Base-by-base conservation (phyloP, 2,113 vertebrate species). In the Gymnorhina tibicen region DNA sequence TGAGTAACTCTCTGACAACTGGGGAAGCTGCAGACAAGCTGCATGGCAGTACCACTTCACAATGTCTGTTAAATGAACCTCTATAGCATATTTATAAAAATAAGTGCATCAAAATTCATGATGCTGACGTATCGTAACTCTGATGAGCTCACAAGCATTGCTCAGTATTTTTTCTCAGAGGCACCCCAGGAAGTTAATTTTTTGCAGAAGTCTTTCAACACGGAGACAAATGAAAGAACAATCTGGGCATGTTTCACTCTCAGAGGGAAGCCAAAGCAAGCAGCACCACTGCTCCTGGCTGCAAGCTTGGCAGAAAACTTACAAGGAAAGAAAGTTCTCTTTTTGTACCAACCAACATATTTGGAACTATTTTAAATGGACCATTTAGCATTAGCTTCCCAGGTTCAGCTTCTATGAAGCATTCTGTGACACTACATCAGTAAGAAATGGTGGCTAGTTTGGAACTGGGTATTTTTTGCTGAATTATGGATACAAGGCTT, bases 101-200 rank as follows among this genome's bases (percentile, higher is more conserved):
- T 33, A 75, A 78, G 30, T 12, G 58, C 89, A 91, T 58, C 56
- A 41, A 39, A 88, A 89, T 37, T 60, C 26, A 52, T 1, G 5
- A 59, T 78, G 83, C 56, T 37, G 33, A 32, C 0, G 0, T n/a
- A 12, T 5, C 4, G 0, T 22, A 37, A 72, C 26, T 84, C 35
- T 10, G 60, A 75, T 11, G 56, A 84, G 80, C 68, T 92, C 73
- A 53, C 21, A 74, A 89, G 83, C 73, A 52, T 42, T 47, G 82
- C 82, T 79, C 50, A 88, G 32, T 17, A 16, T 7, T 69, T 69
- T 72, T 83, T 33, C 47, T 67, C 68, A 85, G 83, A 96, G 89
- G 66, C 37, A 87, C 87, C 53, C 91, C 91, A 92, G 63, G 41
- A 68, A 68, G 41, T 27, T 91, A 52, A 52, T 47, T 83, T 91